phyloP scores from a whole-genome alignment of 1,140 invertebrate species.

The Lepidurus packardi region DNA sequence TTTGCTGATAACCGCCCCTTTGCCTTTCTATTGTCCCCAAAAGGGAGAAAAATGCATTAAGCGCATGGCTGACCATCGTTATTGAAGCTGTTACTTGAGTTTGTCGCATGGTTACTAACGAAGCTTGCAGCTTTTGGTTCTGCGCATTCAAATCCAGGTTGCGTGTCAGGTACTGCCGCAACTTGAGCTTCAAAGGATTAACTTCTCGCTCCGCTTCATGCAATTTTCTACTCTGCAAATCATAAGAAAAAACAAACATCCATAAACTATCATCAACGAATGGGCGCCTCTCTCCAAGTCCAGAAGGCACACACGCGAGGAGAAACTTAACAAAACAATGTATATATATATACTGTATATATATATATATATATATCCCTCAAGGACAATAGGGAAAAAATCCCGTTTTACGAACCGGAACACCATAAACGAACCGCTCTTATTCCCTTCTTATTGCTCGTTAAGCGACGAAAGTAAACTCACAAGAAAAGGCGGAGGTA shows the following conservation, averaged over 20 bases:
- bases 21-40: neutral
- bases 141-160: slow-evolving; percentile 33
- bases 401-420: no score
- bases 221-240: slow-evolving; percentile 31
- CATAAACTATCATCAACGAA: neutral
- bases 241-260: slow-evolving; percentile 25
- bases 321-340: no score
- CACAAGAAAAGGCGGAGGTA: no score
- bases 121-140: slow-evolving; percentile 27
- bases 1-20: neutral
- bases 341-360: no score
- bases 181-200: slow-evolving; percentile 32
- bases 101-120: slow-evolving; percentile 14
- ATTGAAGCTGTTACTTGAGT: neutral
- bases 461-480: no score
- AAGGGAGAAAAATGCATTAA: neutral
- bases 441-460: no score
- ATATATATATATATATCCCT: no score
- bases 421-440: no score
- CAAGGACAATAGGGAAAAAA: no score
- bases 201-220: slow-evolving; percentile 33
- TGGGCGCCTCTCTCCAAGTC: no score
- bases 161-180: slow-evolving; percentile 30
- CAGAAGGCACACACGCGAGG: no score
- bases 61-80: neutral